These are phyloP conservation scores for Apamea epomidion DNA, from an alignment of 2,888 invertebrate species.

Conservation along the genomic window DNA sequence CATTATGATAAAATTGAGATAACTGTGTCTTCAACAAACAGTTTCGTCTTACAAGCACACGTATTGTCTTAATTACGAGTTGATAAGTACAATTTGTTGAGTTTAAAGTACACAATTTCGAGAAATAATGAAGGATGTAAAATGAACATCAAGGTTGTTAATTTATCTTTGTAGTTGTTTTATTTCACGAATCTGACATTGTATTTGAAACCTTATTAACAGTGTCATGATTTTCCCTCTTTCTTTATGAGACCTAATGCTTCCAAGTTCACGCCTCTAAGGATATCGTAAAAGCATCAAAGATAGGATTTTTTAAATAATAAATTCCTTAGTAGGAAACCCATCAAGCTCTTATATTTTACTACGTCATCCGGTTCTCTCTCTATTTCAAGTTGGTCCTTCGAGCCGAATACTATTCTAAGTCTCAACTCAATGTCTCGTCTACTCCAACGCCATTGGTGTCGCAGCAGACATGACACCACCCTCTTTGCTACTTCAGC, in stretches of 20 bases:
- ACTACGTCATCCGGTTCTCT: background rate
- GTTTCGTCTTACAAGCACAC: constrained; percentile 25
- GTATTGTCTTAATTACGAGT: constrained; percentile 23
- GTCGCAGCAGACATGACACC: too few relatives aligned
- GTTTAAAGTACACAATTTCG: constrained; percentile 9
- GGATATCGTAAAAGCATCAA: background rate
- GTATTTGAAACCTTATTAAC: background rate
- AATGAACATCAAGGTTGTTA: background rate
- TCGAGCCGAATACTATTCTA: background rate
- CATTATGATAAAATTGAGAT: constrained; percentile 47
- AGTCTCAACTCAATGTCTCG: too few relatives aligned
- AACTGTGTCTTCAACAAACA: constrained; percentile 44
- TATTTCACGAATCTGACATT: background rate
- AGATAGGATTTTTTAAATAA: too few relatives aligned
- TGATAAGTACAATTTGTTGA: constrained; percentile 5
- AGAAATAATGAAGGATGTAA: background rate
- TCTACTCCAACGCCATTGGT: too few relatives aligned
- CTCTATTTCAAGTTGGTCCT: background rate
- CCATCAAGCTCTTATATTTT: background rate
- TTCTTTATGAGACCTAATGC: background rate
- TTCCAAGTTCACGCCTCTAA: background rate
- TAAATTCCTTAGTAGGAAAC: too few relatives aligned
- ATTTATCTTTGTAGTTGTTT: background rate
- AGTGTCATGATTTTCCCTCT: background rate
- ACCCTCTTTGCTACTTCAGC: too few relatives aligned